Evolutionary conservation across 2,888 invertebrate species (phyloP).

Genomic region (Megastigmus dorsalis): DNA sequence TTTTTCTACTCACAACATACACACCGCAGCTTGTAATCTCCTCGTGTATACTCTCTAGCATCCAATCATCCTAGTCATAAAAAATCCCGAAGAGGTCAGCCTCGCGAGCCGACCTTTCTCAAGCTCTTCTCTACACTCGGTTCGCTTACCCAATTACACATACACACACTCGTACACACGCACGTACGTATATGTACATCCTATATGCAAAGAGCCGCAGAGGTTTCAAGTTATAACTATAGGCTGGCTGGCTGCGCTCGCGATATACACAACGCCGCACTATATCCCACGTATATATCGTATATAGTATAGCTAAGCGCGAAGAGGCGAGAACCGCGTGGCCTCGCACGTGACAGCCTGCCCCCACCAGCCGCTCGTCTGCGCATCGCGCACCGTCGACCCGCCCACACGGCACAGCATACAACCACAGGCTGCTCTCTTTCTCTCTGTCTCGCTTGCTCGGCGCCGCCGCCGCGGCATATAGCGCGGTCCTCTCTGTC

Average conservation of each 20-base stretch:
- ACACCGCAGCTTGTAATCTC: too few relatives aligned
- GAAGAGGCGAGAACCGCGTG: constrained; percentile 38
- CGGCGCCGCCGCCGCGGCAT: too few relatives aligned
- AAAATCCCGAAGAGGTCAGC: neutral
- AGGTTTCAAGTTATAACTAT: too few relatives aligned
- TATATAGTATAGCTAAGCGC: neutral
- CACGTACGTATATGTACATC: neutral
- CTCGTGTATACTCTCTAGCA: neutral
- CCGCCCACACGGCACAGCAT: constrained; percentile 52
- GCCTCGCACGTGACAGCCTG: constrained; percentile 53
- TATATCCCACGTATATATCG: neutral
- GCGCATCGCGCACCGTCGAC: constrained; percentile 42
- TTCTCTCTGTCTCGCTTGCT: constrained; percentile 6
- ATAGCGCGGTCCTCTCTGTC: neutral
- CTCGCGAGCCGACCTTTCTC: constrained; percentile 23
- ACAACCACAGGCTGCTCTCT: neutral
- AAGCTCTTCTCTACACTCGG: constrained; percentile 1
- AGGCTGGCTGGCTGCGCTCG: too few relatives aligned
- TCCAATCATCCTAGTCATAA: neutral
- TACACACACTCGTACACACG: neutral
- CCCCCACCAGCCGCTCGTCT: constrained; percentile 40
- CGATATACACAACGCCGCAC: neutral
- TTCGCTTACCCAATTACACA: constrained; percentile 9
- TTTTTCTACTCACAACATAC: too few relatives aligned
- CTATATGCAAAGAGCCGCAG: too few relatives aligned